Percentiles rank a stretch among this genome's conserved stretches.
These are phyloP conservation scores for Euzetes globulus DNA, from an alignment of 2,888 invertebrate genomes.

Conservation along the genomic window DNA sequence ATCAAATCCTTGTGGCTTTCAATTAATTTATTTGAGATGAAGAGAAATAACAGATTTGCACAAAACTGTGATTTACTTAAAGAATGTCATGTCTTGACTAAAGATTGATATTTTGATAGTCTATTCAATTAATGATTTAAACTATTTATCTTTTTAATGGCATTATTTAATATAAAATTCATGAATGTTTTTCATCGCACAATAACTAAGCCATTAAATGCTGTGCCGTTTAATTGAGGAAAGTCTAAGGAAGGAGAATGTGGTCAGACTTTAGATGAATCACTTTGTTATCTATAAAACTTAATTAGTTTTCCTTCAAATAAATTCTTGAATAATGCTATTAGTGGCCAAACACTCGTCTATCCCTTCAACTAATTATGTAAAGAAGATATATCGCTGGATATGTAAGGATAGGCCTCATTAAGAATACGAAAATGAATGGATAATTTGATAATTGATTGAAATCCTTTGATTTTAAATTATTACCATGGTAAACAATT, in stretches of 20 bases:
- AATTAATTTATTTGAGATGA: too few species aligned
- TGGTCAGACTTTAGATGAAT: constrained; percentile 15
- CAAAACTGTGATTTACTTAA: background rate
- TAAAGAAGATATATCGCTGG: too few species aligned
- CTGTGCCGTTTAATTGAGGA: background rate
- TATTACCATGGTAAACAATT: too few species aligned
- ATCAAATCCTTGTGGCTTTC: background rate
- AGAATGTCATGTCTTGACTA: background rate
- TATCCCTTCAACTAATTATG: too few species aligned
- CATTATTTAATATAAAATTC: constrained; percentile 19
- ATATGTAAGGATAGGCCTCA: too few species aligned
- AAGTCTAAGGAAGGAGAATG: background rate
- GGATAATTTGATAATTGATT: too few species aligned
- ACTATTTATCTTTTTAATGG: constrained; percentile 6
- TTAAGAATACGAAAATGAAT: too few species aligned
- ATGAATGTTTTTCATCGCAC: constrained; percentile 10
- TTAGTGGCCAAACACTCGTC: background rate
- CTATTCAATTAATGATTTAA: background rate
- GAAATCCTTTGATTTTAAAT: too few species aligned
- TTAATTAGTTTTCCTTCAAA: constrained; percentile 19
- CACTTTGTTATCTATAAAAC: background rate
- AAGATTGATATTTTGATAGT: background rate
- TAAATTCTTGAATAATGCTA: constrained; percentile 4
- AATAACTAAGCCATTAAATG: background rate
- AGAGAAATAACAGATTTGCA: background rate